Base-by-base conservation (phyloP, 1,140 invertebrate genomes). In the Plutomurus gul region DNA sequence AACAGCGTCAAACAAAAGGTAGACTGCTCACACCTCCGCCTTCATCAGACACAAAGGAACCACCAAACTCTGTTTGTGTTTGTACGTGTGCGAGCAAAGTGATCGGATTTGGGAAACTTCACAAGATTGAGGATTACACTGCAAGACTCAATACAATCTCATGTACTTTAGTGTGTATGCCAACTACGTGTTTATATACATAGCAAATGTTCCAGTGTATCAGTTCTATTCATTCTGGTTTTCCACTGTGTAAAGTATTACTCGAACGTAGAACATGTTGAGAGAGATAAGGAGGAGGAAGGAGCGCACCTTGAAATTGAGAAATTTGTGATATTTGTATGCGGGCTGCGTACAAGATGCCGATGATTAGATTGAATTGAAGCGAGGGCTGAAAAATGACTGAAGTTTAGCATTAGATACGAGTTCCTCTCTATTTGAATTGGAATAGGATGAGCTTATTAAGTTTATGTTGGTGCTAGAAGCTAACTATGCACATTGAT, bases 351-450 rank as follows among this genome's bases (percentile, higher is more conserved):
- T 65, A 65, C 27, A 65, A 33, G 56, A 65, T 65, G 56, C 56
- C 56, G 56, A 65, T 65, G 56, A 65, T 65, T 65, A 65, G 25
- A 65, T 65, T 65, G 56, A 65, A 65, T 30, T 65, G 56, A 65
- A 65, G 36, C 7, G 47, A 51, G 47, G 25, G 47, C 47, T 51
- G 47, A 51, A 22, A 11, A 65, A 65, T 65, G 30, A 16, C n/a
- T 65, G 56, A 65, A 65, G 56, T 65, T 65, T 65, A 65, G 13
- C 16, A 36, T n/a, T 30, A 33, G n/a, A 65, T 30, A 33, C 25
- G 18, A 30, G 16, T 27, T 65, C 25, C 25, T 25, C 8, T 56
- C 2, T 27, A 22, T 56, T 16, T 56, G 30, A 16, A 33, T 5
- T 36, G 27, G 30, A 65, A 65, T 65, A n/a, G 10, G 27, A 51